A percentile compares a stretch with the other conserved stretches of the same genome.
phyloP scores from a whole-genome alignment of 2,113 vertebrate species.

The Zosterops hypoxanthus region DNA sequence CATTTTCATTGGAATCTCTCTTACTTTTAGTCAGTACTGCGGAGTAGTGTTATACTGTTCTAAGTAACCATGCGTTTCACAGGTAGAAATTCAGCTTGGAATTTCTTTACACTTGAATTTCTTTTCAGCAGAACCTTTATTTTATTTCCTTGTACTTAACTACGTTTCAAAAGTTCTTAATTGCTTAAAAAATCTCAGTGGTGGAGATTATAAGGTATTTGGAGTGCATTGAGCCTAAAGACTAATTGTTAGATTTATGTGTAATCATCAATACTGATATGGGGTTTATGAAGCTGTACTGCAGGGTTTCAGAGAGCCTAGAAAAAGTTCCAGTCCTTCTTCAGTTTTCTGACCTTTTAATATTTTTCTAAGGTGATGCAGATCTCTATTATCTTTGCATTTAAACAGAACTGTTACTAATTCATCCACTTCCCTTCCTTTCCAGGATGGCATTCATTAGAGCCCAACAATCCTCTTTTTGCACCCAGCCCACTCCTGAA shows the following conservation, averaged over 20 bases:
- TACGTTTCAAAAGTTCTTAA: not conserved
- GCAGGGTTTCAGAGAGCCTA: not conserved
- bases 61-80: accelerated
- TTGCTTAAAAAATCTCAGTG: not conserved
- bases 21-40: not conserved
- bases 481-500: conserved; percentile 79
- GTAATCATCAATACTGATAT: not conserved
- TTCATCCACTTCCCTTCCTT: not conserved
- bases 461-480: conserved; percentile 85
- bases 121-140: not conserved
- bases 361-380: not conserved
- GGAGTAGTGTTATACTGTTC: not conserved
- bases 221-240: not conserved
- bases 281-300: not conserved
- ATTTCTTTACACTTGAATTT: not conserved
- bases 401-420: not conserved
- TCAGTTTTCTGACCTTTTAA: not conserved
- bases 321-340: not conserved
- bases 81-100: not conserved
- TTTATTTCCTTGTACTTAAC: not conserved
- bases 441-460: conserved; percentile 86
- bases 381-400: not conserved
- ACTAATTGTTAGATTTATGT: not conserved
- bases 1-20: not conserved
- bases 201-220: not conserved